Conservation (phyloP, 2,797 vertebrate species). For the Hybognathus amarus region DNA sequence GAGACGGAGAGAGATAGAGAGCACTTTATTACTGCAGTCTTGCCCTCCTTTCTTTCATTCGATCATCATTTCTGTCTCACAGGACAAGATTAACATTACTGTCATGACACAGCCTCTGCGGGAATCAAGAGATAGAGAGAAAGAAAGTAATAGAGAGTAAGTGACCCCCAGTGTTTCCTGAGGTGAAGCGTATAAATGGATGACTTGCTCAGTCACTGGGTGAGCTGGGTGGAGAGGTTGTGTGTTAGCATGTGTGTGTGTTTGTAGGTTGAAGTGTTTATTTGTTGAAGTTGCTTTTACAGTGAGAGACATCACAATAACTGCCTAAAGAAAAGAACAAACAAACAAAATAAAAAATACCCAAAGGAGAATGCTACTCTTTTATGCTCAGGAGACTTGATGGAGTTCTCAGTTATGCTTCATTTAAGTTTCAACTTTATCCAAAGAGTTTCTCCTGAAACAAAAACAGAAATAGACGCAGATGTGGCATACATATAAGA, state of each 20-base stretch:
- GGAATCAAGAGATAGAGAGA: conserved; percentile 26
- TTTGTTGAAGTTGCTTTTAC: background rate
- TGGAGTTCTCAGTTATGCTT: conserved; percentile 17
- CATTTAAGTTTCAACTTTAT: conserved; percentile 5
- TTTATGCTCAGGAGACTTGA: conserved; percentile 18
- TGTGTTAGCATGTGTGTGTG: background rate
- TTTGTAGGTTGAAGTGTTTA: conserved; percentile 1
- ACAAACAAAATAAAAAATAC: background rate
- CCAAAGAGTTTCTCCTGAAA: conserved; percentile 2
- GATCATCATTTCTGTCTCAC: conserved; percentile 35
- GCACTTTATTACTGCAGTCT: conserved; percentile 34
- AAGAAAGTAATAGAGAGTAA: conserved; percentile 40
- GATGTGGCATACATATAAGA: background rate
- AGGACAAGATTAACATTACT: conserved; percentile 40
- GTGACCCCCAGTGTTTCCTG: conserved; percentile 43
- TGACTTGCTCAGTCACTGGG: conserved; percentile 25
- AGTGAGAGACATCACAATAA: background rate
- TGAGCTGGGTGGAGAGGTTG: conserved; percentile 15
- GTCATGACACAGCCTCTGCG: conserved; percentile 36
- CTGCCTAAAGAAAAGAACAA: conserved; percentile 10
- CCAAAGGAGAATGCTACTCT: background rate
- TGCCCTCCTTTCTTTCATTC: conserved; percentile 17
- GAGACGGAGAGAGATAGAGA: conserved; percentile 33
- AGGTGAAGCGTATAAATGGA: conserved; percentile 41
- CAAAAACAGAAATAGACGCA: conserved; percentile 13